These are phyloP conservation scores for Bombus pascuorum DNA, from an alignment of 1,140 invertebrate species.

Conservation along the genomic window DNA sequence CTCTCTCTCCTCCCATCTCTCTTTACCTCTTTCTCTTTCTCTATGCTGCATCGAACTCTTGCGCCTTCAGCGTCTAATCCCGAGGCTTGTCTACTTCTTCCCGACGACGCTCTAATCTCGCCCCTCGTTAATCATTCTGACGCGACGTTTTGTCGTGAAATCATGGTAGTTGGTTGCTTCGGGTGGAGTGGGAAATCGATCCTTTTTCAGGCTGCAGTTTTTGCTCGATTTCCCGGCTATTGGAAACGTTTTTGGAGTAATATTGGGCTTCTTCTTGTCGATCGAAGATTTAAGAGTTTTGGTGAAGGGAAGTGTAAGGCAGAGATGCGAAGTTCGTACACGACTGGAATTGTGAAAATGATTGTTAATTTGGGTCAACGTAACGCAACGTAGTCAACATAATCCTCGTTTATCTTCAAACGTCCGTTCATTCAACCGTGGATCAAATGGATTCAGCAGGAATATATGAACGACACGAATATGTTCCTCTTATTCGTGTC, in stretches of 20 bases:
- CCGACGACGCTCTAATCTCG: conserved; percentile 32
- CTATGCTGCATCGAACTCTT: conserved; percentile 36
- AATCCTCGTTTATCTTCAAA: neutral
- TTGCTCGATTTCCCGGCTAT: neutral
- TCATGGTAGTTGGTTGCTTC: neutral
- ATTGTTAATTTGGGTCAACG: neutral
- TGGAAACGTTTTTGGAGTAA: neutral
- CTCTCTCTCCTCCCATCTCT: neutral
- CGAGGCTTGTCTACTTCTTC: conserved; percentile 34
- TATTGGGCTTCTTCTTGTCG: neutral
- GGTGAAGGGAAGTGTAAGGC: too few relatives aligned
- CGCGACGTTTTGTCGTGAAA: neutral
- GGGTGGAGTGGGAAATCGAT: neutral
- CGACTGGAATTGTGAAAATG: neutral
- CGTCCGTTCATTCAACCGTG: neutral
- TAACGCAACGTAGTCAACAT: neutral
- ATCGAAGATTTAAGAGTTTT: neutral
- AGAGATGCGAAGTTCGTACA: neutral
- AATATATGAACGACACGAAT: too few relatives aligned
- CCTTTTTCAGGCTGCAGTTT: neutral
- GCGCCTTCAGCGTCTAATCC: conserved; percentile 27
- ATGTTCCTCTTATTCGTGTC: too few relatives aligned
- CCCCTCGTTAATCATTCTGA: conserved; percentile 35
- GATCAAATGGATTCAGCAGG: neutral
- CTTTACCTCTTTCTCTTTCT: conserved; percentile 31